Conservation (phyloP, 2,113 vertebrate species). For the Cinclus cinclus region DNA sequence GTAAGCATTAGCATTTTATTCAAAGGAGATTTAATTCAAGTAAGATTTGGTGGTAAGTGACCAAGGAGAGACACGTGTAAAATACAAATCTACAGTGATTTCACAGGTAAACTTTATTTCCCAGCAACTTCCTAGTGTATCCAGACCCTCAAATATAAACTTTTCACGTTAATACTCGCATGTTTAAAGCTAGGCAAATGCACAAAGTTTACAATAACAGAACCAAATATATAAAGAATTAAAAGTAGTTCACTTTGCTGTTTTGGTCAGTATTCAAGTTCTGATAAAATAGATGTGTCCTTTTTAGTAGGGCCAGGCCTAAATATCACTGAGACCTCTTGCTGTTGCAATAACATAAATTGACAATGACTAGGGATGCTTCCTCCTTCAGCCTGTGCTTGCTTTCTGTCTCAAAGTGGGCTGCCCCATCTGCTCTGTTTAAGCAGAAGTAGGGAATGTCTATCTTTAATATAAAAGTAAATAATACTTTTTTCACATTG, state of each 20-base stretch:
- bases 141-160: neutral
- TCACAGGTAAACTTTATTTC: neutral
- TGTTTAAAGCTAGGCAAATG: neutral
- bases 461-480: neutral
- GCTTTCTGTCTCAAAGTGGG: neutral
- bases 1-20: neutral
- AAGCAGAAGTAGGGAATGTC: neutral
- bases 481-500: neutral
- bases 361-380: neutral
- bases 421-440: neutral
- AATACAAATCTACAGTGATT: neutral
- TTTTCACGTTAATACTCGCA: neutral
- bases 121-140: neutral
- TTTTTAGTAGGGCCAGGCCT: neutral
- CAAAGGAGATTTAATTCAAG: neutral
- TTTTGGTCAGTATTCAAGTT: neutral
- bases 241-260: neutral
- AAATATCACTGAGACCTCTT: neutral
- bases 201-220: neutral
- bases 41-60: neutral
- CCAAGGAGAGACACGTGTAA: neutral
- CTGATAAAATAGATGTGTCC: neutral
- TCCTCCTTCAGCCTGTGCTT: neutral
- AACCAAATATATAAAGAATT: neutral
- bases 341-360: neutral